Base-by-base conservation (phyloP, 2,113 vertebrate genomes). In the Callorhinus ursinus region DNA sequence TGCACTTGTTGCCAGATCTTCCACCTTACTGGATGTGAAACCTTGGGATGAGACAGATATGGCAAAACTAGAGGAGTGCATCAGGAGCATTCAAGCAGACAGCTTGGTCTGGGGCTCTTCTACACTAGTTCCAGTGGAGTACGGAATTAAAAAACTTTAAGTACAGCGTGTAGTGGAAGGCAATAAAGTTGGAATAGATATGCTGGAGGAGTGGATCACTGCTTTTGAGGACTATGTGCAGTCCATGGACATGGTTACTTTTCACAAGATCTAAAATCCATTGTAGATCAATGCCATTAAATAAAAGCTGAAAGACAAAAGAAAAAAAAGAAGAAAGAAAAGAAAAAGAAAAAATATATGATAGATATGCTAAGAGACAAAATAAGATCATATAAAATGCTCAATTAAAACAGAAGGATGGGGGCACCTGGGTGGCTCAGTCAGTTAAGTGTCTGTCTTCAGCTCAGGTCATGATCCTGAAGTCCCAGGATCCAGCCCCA, bases 31-130 rank as follows among this genome's bases (percentile, higher is more conserved):
- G 97, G 99, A 99, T 72, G 99, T 99, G 65, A 99, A 99, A 83
- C 99, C 99, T 7, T 99, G 99, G 99, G 99, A 99, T 55, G 99
- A 99, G 98, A 99, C 99, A 0, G 99, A 99, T 96, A 99, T 99
- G 99, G 95, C 97, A 2, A 99, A 99, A 97, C 96, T 99, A 59
- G 99, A 99, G 97, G 99, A 99, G 96, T 99, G 98, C 15, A 99
- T 99, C 12, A 98, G 99, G 93, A 99, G 98, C 84, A 99, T 99
- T 82, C 98, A 99, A 93, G 98, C 99, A 98, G 99, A 99, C 11
- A 99, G 99, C 94, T 98, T 99, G 80, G 87, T 99, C 57, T 99
- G 99, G 99, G 7, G 99, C 49, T 77, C 90, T 99, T 99, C 99
- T 57, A 99, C 99, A 97, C 97, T 99, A 39, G 98, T 99, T 79